Evolutionary conservation across 2,888 invertebrate genomes (phyloP), one percentile per base, ranked within the genome.

Genomic region (Amiota mariae): DNA sequence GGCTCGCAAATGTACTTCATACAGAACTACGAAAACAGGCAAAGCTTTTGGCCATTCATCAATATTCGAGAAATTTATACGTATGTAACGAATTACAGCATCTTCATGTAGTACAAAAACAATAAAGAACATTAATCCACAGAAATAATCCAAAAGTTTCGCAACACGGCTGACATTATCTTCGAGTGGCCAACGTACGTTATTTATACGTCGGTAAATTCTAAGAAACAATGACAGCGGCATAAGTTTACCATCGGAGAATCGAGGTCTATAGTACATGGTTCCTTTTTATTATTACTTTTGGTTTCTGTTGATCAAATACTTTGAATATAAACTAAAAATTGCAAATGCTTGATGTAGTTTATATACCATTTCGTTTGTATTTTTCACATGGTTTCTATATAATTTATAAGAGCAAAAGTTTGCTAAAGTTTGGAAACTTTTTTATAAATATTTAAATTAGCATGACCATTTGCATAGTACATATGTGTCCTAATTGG

Each of bases 181-280:
- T 48, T 84, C 86, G 72, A 87, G 64, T 0, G 87, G 88, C 87
- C 87, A 87, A 68, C 80, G 83, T 13, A 87, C 75, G 20, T 77
- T 78, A 73, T 85, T 87, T n/a, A 73, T 6, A 13, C 68, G 72
- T 4, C 36, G 36, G 6, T 36, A 36, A 36, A 36, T 6, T 36
- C 8, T 36, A 36, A 36, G 3, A 6, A 6, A 2, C 36, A 0
- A 36, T 36, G 36, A 36, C 0, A 36, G 3, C 36, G 36, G 36
- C 8, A 36, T 6, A 36, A 36, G 36, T 36, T 36, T 2, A 6
- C 36, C 36, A 36, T 36, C 8, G 36, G 36, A 2, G 8, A 6
- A 36, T 0, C 36, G 36, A 2, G 36, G 36, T 36, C 36, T 36
- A 6, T 36, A 36, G 36, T 36, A 36, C 36, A 36, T 36, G 36